phyloP scores from a whole-genome alignment of 2,113 vertebrate species.

The Alethe diademata region DNA sequence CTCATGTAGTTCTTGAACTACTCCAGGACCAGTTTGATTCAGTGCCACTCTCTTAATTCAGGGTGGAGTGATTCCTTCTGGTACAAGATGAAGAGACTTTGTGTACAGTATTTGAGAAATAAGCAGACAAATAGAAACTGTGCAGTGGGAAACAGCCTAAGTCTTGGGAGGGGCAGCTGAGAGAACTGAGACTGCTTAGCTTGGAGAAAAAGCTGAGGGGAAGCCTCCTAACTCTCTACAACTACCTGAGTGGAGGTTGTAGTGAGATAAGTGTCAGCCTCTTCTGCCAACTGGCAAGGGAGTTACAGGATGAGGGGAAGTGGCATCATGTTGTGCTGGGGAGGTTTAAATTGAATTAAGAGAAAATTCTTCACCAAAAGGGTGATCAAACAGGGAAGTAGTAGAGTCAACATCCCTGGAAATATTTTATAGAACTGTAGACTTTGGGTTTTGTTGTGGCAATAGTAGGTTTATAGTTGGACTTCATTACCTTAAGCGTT shows the following conservation, averaged over 20 bases:
- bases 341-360: neutral
- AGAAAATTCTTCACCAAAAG: neutral
- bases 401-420: neutral
- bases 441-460: neutral
- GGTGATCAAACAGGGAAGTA: neutral
- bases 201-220: neutral
- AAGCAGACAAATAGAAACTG: neutral
- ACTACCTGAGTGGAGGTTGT: neutral
- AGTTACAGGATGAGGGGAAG: neutral
- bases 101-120: neutral
- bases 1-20: neutral
- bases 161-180: neutral
- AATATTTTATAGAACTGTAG: neutral
- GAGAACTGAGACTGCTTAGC: neutral
- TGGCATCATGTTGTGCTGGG: neutral
- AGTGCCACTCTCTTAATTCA: neutral
- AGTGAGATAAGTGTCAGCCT: neutral
- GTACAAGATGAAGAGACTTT: neutral
- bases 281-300: neutral
- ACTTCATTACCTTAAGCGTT: neutral
- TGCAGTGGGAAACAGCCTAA: neutral
- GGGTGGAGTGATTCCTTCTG: neutral
- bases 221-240: neutral
- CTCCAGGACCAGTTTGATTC: neutral
- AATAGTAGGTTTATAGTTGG: neutral